Evolutionary conservation across 1,140 invertebrate genomes (phyloP), one percentile per base, ranked within the genome.

Genomic region (Halesus radiatus): DNA sequence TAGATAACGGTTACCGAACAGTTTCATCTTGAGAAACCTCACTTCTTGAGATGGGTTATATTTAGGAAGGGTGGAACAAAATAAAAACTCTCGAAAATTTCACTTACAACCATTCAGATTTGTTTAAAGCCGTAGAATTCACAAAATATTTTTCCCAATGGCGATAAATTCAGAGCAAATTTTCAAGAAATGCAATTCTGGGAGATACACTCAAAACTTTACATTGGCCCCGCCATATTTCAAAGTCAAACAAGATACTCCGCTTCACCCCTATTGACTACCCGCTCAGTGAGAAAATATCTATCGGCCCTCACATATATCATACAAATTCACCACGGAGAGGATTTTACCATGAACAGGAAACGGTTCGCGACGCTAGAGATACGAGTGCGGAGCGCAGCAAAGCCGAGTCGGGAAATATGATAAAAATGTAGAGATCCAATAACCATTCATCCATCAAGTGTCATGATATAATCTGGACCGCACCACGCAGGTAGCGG

Each of bases 391-490:
- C 7, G 37, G 37, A 45, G 8, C 37, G 37, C 37, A 78, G 32
- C 60, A 68, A 76, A 50, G 77, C 53, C 15, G 54, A 62, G 74
- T 45, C 60, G 75, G 58, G 76, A 83, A 89, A 90, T 89, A 90
- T 89, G 88, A 90, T 90, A 90, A 90, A 90, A 88, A 89, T 88
- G 88, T 88, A 87, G 86, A 89, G 88, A 89, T 87, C 88, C 88
- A 90, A 90, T 90, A 90, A 90, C 88, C 89, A 90, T 90, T 90
- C 89, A 90, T 90, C 89, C 88, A 90, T 90, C 89, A 90, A 87
- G 87, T 89, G 89, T 90, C 89, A 88, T 89, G 89, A 90, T 90
- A 89, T 89, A 89, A 90, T 89, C 88, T 90, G 84, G 86, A 87
- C 80, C 86, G 84, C 84, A 85, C 8, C 37, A 45, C 37, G 37